Conservation (phyloP, 2,113 vertebrate species). For the Kryptolebias marmoratus region DNA sequence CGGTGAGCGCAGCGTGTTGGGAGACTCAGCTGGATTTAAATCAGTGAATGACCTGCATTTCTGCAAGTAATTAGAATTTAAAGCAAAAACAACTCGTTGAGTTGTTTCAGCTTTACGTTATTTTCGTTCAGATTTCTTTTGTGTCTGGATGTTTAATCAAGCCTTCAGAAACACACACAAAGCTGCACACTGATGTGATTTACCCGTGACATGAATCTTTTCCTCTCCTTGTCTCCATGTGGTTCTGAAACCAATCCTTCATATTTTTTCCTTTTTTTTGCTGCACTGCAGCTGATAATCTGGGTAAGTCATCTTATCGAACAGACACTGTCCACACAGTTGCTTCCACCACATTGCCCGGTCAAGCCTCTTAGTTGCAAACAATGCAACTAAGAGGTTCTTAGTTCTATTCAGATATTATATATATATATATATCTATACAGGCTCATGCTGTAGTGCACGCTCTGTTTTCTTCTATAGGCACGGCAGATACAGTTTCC, state of each 20-base stretch:
- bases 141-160: neutral
- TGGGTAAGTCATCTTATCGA: conserved; percentile 74
- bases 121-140: neutral
- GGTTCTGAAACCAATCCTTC: conserved; percentile 56
- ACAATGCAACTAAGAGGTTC: neutral
- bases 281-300: conserved; percentile 76
- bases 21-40: conserved; percentile 1
- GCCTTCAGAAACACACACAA: neutral
- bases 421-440: neutral
- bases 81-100: too few species aligned
- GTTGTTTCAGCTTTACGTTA: neutral
- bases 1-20: conserved; percentile 11
- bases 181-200: conserved; percentile 30
- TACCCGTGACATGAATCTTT: conserved; percentile 58
- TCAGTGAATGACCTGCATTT: neutral
- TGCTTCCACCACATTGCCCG: conserved; percentile 21
- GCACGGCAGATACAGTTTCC: neutral
- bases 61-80: too few species aligned
- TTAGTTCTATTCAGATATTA: neutral
- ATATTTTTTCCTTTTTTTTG: conserved; percentile 17
- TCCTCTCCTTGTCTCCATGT: conserved; percentile 64
- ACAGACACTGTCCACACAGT: conserved; percentile 32
- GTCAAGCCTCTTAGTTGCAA: conserved; percentile 18
- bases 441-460: conserved; percentile 9
- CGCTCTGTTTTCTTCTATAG: conserved; percentile 7